phyloP scores from a whole-genome alignment of 2,888 invertebrate genomes.

The Apantesis nais region DNA sequence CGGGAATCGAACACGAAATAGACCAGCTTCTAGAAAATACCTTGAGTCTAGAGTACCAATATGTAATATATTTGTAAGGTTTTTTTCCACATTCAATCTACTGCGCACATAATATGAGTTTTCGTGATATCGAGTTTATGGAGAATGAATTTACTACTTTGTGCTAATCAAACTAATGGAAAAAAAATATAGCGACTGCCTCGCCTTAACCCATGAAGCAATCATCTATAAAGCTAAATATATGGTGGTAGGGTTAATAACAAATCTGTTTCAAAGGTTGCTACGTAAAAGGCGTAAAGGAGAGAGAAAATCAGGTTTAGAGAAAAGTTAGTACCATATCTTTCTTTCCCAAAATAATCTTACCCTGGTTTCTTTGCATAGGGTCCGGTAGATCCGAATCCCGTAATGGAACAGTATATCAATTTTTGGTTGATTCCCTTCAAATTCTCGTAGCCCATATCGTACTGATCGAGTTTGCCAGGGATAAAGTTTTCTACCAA shows the following conservation, averaged over 20 bases:
- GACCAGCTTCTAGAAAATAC: too few relatives aligned
- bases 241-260: background rate
- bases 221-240: background rate
- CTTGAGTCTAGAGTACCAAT: too few relatives aligned
- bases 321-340: too few relatives aligned
- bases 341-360: constrained; percentile 18
- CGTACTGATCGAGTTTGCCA: constrained; percentile 91
- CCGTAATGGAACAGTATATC: constrained; percentile 97
- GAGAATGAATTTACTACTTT: background rate
- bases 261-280: background rate
- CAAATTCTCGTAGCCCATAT: constrained; percentile 92
- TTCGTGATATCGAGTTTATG: background rate
- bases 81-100: background rate
- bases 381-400: constrained; percentile 95
- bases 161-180: constrained; percentile 2
- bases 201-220: background rate
- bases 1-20: too few relatives aligned
- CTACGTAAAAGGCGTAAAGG: too few relatives aligned
- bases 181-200: background rate
- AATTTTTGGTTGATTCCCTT: constrained; percentile 90
- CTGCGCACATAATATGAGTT: background rate
- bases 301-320: too few relatives aligned
- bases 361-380: constrained; percentile 93
- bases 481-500: constrained; percentile 97
- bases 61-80: background rate